Evolutionary conservation across 2,113 vertebrate genomes (phyloP), one percentile per base, ranked within the genome.

Genomic region (Spea bombifrons): DNA sequence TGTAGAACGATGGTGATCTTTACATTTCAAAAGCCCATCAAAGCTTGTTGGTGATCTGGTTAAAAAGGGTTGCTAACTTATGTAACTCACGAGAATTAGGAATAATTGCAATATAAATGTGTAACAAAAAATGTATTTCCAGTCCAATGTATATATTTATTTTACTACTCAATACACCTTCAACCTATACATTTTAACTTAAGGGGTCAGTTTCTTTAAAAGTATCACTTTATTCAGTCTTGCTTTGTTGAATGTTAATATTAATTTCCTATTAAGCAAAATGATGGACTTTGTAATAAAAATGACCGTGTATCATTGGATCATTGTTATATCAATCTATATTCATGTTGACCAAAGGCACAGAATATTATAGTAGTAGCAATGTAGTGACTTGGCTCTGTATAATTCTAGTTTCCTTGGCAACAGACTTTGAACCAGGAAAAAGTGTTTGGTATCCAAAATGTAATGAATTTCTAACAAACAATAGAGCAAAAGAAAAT

Each of bases 401-500:
- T 59, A 59, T 59, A 71, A n/a, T 7, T 52, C 30, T 45, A 17
- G 71, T 73, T 59, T 63, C 71, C 71, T 47, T 48, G 57, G 71
- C 15, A 63, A 63, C 71, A 61, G 71, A 46, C 71, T 73, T 61
- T 47, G 55, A 61, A 17, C 71, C 55, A 61, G 57, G 46, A 8
- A 57, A n/a, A 73, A 59, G 43, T 47, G 15, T 63, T 73, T 73
- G 52, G 46, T 63, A 48, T 61, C 46, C 63, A 73, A 73, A 73
- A 57, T 45, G 13, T 68, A 48, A 73, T 73, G 43, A 61, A 6
- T 46, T 63, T 13, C 16, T 7, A 45, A 73, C 45, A 73, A 47
- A 73, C 17, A 73, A 61, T 9, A 73, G 52, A 15, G 13, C 49
- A 16, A 8, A 53, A 43, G 49, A 52, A 71, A 52, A 71, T 52